These are phyloP conservation scores for Volucella inflata DNA, from an alignment of 2,888 invertebrate species.

Conservation along the genomic window DNA sequence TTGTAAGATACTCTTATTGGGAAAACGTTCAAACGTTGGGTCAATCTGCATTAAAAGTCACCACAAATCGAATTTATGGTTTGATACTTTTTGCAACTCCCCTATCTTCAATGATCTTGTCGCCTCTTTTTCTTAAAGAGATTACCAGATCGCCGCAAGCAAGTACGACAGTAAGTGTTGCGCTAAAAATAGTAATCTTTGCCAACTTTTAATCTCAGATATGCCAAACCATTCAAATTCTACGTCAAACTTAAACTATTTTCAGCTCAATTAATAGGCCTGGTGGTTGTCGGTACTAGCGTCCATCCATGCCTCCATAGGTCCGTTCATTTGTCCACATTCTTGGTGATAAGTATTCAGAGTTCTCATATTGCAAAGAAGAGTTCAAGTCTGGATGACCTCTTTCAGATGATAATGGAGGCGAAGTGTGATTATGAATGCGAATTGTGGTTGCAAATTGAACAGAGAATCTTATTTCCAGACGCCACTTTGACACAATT, in stretches of 20 bases:
- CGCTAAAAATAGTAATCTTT: too few species aligned
- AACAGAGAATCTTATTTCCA: background rate
- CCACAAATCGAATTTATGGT: background rate
- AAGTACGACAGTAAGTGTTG: too few species aligned
- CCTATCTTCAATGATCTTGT: too few species aligned
- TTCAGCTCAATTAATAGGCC: too few species aligned
- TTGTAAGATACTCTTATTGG: background rate
- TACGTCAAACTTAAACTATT: too few species aligned
- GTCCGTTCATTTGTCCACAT: background rate
- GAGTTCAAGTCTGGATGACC: slow-evolving; percentile 2
- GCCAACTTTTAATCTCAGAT: too few species aligned
- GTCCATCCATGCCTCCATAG: background rate
- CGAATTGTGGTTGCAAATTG: too few species aligned
- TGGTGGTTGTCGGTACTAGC: too few species aligned
- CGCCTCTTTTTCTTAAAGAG: too few species aligned
- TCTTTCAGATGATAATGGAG: slow-evolving; percentile 3
- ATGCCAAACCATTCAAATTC: too few species aligned
- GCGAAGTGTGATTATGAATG: background rate
- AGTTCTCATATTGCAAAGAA: background rate
- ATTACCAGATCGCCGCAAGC: too few species aligned
- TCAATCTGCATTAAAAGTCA: background rate
- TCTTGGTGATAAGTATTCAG: slow-evolving; percentile 8
- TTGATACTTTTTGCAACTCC: background rate
- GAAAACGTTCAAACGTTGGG: background rate
- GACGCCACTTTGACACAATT: slow-evolving; percentile 3